Evolutionary conservation across 23 tunicate genomes (phyloP), one percentile per base, ranked within the genome.

Genomic region (Ascidia mentula): DNA sequence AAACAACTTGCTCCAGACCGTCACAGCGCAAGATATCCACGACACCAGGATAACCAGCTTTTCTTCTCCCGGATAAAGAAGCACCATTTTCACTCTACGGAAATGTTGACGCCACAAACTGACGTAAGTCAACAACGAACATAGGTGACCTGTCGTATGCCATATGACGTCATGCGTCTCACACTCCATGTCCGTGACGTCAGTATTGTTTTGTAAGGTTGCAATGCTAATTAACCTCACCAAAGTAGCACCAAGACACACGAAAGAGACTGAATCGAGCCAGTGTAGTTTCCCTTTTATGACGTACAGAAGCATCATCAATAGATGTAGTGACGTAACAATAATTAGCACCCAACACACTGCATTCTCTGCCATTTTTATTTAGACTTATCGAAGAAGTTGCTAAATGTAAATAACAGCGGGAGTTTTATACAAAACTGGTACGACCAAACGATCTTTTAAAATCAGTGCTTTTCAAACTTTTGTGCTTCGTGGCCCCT

Each of bases 11-110:
- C 28, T 20, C 65, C 65, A 53, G 65, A 53, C 28, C 65, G 65
- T 53, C 65, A 9, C 65, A 9, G 65, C 1, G 65, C 65, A 53
- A 53, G 65, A 53, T 53, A 53, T 53, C 65, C 65, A 53, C 65
- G 65, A 53, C 65, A 53, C 65, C 24, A 53, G 65, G 28, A 28
- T 53, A 3, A 28, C 65, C 13, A 53, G 4, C 24, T 53, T 53
- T 53, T 3, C 13, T 6, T 5, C 13, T 53, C 13, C 24, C 4
- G 13, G 65, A 53, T 9, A 9, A 5, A 53, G 24, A 53, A 26
- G 28, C 12, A 53, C 2, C 65, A 5, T 26, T 3, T 28, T 9
- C 65, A 53, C 22, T 28, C 65, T 53, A 9, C 65, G 65, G 24
- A 26, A 53, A 28, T 53, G 7, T 9, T 53, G 65, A 3, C 22